Evolutionary conservation across 2,888 invertebrate species (phyloP).

Genomic region (Hypselothyrea guttata): DNA sequence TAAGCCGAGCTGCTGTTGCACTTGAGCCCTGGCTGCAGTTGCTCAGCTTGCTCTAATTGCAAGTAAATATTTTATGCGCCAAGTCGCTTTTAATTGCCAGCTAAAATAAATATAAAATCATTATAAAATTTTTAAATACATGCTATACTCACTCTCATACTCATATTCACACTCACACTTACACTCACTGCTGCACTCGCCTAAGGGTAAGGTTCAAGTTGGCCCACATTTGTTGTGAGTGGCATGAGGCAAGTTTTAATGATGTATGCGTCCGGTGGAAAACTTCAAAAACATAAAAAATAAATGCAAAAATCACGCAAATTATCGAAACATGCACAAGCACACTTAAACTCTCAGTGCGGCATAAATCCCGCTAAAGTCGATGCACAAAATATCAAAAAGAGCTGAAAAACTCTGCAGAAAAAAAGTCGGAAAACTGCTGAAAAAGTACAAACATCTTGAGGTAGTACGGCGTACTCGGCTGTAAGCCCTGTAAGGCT

Average conservation of each 20-base stretch:
- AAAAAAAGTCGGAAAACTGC: constrained; percentile 23
- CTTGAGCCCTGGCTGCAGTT: constrained; percentile 37
- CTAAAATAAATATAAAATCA: constrained; percentile 73
- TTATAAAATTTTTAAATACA: constrained; percentile 56
- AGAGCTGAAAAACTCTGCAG: constrained; percentile 17
- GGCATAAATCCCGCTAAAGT: constrained; percentile 73
- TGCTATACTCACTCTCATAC: constrained; percentile 8
- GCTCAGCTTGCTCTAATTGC: constrained; percentile 63
- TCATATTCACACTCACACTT: background rate
- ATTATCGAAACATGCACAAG: constrained; percentile 77
- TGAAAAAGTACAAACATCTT: constrained; percentile 69
- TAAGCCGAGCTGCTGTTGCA: constrained; percentile 38
- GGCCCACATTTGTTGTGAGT: constrained; percentile 72
- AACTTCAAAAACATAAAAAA: constrained; percentile 14
- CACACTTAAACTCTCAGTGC: constrained; percentile 67
- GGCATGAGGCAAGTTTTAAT: constrained; percentile 65
- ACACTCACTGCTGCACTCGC: too few relatives aligned
- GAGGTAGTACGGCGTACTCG: constrained; percentile 44
- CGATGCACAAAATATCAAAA: constrained; percentile 38
- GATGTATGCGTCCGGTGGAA: constrained; percentile 35
- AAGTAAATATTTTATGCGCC: constrained; percentile 71
- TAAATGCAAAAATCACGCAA: constrained; percentile 76
- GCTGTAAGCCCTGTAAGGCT: background rate
- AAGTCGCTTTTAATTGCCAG: constrained; percentile 70
- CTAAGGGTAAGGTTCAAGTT: constrained; percentile 15